A percentile compares a stretch with the other conserved stretches of the same genome.
Conservation (phyloP, 2,797 vertebrate genomes). For the Xiphophorus birchmanni region DNA sequence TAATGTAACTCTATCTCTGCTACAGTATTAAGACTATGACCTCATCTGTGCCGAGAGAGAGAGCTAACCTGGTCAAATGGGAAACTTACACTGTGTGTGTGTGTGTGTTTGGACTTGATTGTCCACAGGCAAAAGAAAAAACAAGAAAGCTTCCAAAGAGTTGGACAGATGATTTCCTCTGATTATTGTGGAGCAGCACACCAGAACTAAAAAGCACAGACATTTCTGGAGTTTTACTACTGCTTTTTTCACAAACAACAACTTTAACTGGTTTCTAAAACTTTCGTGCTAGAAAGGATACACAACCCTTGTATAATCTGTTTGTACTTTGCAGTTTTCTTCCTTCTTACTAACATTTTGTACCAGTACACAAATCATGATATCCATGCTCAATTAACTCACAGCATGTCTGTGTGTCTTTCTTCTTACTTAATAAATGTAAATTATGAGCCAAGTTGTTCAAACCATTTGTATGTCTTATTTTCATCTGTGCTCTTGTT, state of each 20-base stretch:
- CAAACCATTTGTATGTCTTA: not conserved
- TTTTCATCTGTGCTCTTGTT: not conserved
- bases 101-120: not conserved
- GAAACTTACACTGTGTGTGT: constrained; percentile 19
- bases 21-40: constrained; percentile 56
- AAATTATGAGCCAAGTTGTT: not conserved
- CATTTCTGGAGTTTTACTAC: not conserved
- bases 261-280: not conserved
- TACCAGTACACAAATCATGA: not conserved
- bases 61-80: constrained; percentile 61
- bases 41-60: constrained; percentile 46
- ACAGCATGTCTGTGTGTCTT: not conserved
- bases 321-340: not conserved
- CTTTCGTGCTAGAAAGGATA: not conserved
- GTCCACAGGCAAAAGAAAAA: not conserved
- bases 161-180: not conserved
- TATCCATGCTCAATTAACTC: not conserved
- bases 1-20: constrained; percentile 57
- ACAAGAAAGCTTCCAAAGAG: not conserved
- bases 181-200: not conserved
- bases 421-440: not conserved
- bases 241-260: not conserved
- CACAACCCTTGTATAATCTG: not conserved
- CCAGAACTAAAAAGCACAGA: not conserved
- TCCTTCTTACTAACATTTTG: not conserved